A percentile compares a stretch with the other conserved stretches of the same genome.
These are phyloP conservation scores for Periphyllus acericola DNA, from an alignment of 2,888 invertebrate genomes.

Conservation along the genomic window DNA sequence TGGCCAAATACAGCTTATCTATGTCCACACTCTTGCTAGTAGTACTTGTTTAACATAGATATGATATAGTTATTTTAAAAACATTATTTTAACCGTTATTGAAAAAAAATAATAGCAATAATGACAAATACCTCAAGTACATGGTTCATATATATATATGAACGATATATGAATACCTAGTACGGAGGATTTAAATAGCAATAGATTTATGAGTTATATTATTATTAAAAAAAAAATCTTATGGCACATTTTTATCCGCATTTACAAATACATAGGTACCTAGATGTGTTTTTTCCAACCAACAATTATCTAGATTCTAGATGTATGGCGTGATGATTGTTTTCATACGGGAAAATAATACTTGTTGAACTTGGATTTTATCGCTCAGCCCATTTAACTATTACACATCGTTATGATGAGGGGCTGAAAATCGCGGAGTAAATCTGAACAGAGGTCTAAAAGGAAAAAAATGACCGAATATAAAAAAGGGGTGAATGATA, in stretches of 20 bases:
- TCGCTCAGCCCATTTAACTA: slow-evolving; percentile 50
- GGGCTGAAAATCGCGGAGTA: slow-evolving; percentile 49
- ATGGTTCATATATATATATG: no score
- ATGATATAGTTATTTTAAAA: no score
- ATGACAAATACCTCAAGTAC: no score
- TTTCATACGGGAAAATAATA: slow-evolving; percentile 6
- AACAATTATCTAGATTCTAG: neutral
- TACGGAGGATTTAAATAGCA: neutral
- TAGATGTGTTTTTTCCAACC: no score
- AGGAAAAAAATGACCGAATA: slow-evolving; percentile 58
- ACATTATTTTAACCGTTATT: neutral
- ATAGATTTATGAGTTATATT: neutral
- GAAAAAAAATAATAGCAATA: no score
- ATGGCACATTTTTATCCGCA: no score
- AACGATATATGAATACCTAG: no score
- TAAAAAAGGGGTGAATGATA: slow-evolving; percentile 61
- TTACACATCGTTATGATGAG: slow-evolving; percentile 48
- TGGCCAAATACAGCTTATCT: slow-evolving; percentile 45
- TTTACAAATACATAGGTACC: no score
- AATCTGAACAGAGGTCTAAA: slow-evolving; percentile 44
- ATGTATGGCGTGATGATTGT: neutral
- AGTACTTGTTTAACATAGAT: slow-evolving; percentile 22
- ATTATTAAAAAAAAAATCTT: neutral
- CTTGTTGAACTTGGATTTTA: slow-evolving; percentile 55
- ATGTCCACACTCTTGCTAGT: slow-evolving; percentile 1